phyloP scores from a whole-genome alignment of 2,797 vertebrate genomes.

The Cetoscarus ocellatus region DNA sequence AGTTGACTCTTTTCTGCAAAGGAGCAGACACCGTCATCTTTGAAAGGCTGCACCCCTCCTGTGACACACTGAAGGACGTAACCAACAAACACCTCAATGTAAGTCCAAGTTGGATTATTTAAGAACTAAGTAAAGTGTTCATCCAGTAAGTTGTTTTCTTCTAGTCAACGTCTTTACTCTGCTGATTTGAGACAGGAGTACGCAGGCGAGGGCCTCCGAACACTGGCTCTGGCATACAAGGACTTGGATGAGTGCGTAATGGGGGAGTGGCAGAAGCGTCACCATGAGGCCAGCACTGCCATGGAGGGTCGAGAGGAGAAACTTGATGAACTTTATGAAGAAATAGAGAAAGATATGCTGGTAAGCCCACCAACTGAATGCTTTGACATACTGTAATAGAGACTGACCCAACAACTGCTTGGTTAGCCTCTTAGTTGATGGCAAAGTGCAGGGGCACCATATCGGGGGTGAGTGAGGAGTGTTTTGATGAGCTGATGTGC shows the following conservation, averaged over 20 bases:
- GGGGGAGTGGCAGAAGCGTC: constrained; percentile 84
- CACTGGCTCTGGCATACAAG: constrained; percentile 91
- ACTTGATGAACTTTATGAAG: constrained; percentile 89
- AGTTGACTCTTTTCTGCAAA: constrained; percentile 92
- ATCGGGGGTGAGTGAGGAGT: no score
- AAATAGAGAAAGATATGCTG: constrained; percentile 91
- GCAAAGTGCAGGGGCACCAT: no score
- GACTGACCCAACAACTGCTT: background rate
- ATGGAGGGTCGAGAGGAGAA: constrained; percentile 87
- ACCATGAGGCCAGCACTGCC: constrained; percentile 86
- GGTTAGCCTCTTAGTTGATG: no score
- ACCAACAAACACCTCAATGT: constrained; percentile 91
- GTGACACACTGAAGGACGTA: constrained; percentile 80
- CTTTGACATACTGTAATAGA: background rate
- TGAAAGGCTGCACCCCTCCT: constrained; percentile 88
- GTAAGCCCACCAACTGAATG: constrained; percentile 63
- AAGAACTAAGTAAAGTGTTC: rapidly evolving
- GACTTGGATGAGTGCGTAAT: constrained; percentile 86
- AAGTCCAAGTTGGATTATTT: constrained; percentile 57
- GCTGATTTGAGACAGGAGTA: constrained; percentile 84
- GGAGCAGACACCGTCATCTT: constrained; percentile 95
- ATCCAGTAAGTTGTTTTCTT: background rate
- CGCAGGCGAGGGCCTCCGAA: constrained; percentile 93
- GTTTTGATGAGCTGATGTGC: no score
- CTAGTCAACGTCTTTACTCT: background rate